Conservation (phyloP, 2,113 vertebrate genomes). For the Bubo bubo region DNA sequence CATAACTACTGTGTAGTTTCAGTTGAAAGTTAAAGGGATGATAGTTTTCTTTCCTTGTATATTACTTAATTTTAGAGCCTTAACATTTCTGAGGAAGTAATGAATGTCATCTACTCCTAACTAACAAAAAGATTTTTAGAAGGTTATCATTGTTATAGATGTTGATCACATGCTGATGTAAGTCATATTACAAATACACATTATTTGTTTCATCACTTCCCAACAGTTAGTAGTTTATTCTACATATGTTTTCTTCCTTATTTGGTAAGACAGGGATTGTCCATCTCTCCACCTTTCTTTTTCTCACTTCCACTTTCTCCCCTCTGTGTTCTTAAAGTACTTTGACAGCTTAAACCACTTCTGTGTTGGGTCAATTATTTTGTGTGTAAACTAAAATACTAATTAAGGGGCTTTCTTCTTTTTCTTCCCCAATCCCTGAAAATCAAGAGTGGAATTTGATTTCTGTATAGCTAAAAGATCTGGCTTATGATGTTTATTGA, state of each 20-base stretch:
- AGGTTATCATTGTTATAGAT: rapidly evolving
- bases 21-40: not conserved
- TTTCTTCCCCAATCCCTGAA: not conserved
- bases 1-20: rapidly evolving
- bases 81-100: not conserved
- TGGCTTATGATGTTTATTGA: not conserved
- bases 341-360: not conserved
- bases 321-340: not conserved
- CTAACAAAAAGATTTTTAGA: not conserved
- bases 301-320: not conserved
- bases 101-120: not conserved
- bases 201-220: not conserved
- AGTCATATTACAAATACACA: not conserved
- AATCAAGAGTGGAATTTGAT: not conserved
- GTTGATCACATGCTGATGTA: not conserved
- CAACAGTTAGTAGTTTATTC: not conserved
- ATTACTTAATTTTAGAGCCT: not conserved
- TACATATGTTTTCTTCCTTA: not conserved
- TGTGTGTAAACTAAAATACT: not conserved
- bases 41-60: not conserved
- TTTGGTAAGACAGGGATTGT: not conserved
- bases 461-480: not conserved
- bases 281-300: not conserved
- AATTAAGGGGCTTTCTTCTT: not conserved
- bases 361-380: not conserved